Conservation (phyloP, 2,113 vertebrate genomes). For the Cheilinus undulatus region DNA sequence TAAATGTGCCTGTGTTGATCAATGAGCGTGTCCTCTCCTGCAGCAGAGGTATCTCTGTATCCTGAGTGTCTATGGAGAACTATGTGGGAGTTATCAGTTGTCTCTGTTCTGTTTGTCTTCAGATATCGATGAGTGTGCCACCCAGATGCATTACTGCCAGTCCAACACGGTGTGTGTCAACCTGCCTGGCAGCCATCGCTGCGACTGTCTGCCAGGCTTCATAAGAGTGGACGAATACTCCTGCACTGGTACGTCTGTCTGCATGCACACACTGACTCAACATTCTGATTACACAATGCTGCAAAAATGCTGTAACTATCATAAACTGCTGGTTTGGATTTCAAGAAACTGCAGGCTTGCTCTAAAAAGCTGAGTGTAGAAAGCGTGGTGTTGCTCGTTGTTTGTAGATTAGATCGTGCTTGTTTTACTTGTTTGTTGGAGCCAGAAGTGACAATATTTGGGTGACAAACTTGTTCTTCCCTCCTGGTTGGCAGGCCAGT, state of each 20-base stretch:
- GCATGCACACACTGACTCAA: slow-evolving; percentile 5
- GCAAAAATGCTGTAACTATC: not conserved
- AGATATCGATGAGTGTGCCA: slow-evolving; percentile 96
- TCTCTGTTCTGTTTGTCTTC: slow-evolving; percentile 56
- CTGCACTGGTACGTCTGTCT: slow-evolving; percentile 89
- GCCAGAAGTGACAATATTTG: too few relatives aligned
- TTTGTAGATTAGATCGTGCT: too few relatives aligned
- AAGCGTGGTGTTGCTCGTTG: too few relatives aligned
- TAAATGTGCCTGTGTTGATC: not conserved
- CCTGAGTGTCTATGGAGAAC: slow-evolving; percentile 10
- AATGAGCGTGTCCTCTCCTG: not conserved
- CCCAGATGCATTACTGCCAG: slow-evolving; percentile 96
- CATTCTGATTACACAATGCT: not conserved
- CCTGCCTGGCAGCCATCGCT: slow-evolving; percentile 91
- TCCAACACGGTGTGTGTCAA: slow-evolving; percentile 94
- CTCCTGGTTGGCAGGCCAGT: not conserved
- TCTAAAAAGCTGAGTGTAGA: too few relatives aligned
- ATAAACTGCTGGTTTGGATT: not conserved
- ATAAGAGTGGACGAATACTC: slow-evolving; percentile 95
- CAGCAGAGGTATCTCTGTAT: not conserved
- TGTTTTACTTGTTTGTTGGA: too few relatives aligned
- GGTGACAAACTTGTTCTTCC: too few relatives aligned
- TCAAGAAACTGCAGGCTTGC: not conserved
- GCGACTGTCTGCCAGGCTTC: slow-evolving; percentile 91
- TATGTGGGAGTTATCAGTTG: slow-evolving; percentile 12